Percentiles rank a stretch among this genome's conserved stretches.
phyloP scores from a whole-genome alignment of 2,797 vertebrate genomes.

The Danio choprae region DNA sequence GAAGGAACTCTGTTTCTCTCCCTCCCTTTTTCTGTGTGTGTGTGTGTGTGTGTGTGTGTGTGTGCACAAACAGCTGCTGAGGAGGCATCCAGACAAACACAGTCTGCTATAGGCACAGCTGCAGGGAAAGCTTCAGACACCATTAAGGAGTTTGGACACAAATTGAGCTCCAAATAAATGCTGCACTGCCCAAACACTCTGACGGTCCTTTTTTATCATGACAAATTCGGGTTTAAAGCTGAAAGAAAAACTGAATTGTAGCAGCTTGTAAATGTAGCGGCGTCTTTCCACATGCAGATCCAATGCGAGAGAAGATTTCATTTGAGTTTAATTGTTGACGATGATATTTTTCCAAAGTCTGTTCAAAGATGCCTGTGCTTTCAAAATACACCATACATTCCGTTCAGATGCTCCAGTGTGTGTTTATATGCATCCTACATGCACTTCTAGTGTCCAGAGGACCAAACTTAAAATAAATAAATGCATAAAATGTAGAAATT shows the following conservation, averaged over 20 bases:
- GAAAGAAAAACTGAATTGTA: background rate
- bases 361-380: conserved; percentile 12
- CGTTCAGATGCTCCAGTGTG: background rate
- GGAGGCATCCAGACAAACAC: conserved; percentile 74
- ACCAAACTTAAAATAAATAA: no score
- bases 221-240: background rate
- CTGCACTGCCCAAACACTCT: conserved; percentile 31
- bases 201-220: background rate
- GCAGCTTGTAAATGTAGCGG: background rate
- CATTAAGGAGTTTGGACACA: conserved; percentile 76
- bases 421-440: background rate
- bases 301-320: background rate
- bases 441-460: no score
- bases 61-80: conserved; percentile 70
- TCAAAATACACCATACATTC: conserved; percentile 48
- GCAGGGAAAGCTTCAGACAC: conserved; percentile 71
- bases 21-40: background rate
- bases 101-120: conserved; percentile 69
- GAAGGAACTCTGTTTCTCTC: background rate
- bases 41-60: conserved; percentile 33
- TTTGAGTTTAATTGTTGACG: conserved; percentile 10
- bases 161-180: conserved; percentile 70
- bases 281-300: background rate
- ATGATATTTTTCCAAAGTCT: background rate
- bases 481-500: no score